These are phyloP conservation scores for Asteroscopus sphinx DNA, from an alignment of 2,888 invertebrate species.

Conservation along the genomic window DNA sequence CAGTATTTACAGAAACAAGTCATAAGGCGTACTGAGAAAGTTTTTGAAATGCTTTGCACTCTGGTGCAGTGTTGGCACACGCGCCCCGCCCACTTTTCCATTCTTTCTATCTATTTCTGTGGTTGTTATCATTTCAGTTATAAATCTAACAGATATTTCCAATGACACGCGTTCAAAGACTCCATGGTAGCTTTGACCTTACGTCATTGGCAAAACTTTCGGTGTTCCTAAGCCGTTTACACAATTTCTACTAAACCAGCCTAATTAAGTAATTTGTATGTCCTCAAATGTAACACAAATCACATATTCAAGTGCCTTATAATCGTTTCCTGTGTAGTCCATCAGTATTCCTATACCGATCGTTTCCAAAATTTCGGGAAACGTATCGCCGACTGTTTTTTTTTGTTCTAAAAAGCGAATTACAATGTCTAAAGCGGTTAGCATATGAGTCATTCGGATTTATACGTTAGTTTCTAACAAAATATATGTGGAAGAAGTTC, in stretches of 20 bases:
- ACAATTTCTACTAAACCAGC: background rate
- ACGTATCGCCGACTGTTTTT: conserved; percentile 22
- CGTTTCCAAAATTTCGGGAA: conserved; percentile 46
- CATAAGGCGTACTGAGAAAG: no score
- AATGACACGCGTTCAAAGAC: no score
- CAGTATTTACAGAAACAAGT: no score
- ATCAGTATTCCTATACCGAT: conserved; percentile 40
- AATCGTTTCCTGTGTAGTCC: conserved; percentile 43
- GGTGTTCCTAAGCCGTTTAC: no score
- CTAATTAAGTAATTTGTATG: conserved; percentile 39
- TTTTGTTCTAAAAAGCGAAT: conserved; percentile 40
- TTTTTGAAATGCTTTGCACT: no score
- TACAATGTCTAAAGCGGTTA: conserved; percentile 40
- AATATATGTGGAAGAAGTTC: conserved; percentile 26
- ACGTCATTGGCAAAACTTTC: no score
- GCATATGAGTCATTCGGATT: conserved; percentile 48
- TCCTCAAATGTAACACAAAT: conserved; percentile 33
- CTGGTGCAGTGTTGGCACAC: no score
- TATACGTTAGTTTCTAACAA: conserved; percentile 14
- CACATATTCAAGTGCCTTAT: conserved; percentile 32
- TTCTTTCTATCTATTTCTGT: no score
- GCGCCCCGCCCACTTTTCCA: no score
- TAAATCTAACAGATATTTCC: no score
- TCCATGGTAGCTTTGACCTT: no score
- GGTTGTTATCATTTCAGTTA: no score